These are phyloP conservation scores for Brachionus plicatilis DNA, from an alignment of 1,140 invertebrate species.

Conservation along the genomic window DNA sequence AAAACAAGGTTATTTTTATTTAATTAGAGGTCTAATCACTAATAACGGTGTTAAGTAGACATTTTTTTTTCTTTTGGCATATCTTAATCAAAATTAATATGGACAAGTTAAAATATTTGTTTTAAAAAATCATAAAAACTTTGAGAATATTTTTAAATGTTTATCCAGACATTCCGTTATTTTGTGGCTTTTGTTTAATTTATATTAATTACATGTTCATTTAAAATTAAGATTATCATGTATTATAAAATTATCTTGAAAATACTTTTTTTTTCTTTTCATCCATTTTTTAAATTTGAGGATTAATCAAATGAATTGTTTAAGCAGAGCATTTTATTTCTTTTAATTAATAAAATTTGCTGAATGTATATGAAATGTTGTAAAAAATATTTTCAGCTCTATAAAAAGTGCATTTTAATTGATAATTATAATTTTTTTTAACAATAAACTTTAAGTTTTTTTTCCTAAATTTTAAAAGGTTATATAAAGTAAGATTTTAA, in stretches of 20 bases:
- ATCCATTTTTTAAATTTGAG: neutral
- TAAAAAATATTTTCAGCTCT: no score
- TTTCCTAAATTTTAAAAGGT: no score
- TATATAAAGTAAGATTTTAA: no score
- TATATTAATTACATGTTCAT: neutral
- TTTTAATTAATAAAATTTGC: no score
- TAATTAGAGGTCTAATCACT: slow-evolving; percentile 32
- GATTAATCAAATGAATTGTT: no score
- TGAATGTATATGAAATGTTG: no score
- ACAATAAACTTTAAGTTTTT: no score
- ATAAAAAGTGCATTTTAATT: no score
- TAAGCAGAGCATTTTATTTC: no score
- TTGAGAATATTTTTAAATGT: neutral
- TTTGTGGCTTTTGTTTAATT: neutral
- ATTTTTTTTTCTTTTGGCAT: slow-evolving; percentile 10
- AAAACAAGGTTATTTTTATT: slow-evolving; percentile 29
- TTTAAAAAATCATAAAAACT: neutral
- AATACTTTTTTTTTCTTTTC: neutral
- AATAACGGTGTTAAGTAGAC: slow-evolving; percentile 29
- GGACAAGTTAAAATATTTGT: neutral
- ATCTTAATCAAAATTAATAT: neutral
- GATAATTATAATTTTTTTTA: no score
- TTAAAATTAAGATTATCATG: neutral
- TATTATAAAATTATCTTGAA: neutral
- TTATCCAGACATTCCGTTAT: neutral